Base-by-base conservation (phyloP, 2,113 vertebrate genomes). In the Tricholaema leucomelas region DNA sequence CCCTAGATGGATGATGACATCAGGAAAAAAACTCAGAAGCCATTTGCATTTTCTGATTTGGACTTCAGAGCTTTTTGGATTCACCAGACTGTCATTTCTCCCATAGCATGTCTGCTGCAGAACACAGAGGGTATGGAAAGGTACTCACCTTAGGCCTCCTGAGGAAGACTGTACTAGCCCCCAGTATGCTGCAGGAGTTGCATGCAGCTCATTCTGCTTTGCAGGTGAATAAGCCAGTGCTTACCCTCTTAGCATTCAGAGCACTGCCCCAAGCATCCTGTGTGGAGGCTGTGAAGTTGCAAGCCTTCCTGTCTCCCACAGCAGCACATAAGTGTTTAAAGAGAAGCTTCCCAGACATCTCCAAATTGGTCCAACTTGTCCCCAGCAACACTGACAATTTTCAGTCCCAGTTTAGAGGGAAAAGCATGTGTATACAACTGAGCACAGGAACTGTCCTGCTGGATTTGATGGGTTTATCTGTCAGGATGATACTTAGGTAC, bases 321-420 rank as follows among this genome's bases (percentile, higher is more conserved):
- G 81, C 3, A 12, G 28, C 15, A 8, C 1, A 2, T 6, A 12
- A 18, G 16, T 10, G 52, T 8, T 10, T n/a, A 60, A 38, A 16
- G n/a, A 83, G 63, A 71, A 27, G 15, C 42, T 85, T 58, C 52
- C 50, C 40, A 42, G 75, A 12, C 46, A 27, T 10, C 60, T 58
- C 52, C 59, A 1, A 46, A 5, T 33, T 38, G 33, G 33, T 60
- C 50, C 76, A 36, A 14, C 28, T 11, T 6, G 16, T 33, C 35
- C 35, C 9, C 24, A 27, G 8, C 52, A 38, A 35, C 69, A 69
- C 64, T 65, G 38, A 33, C 44, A 21, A 15, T 2, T 70, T 50
- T 16, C 30, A 54, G 55, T 77, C 40, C n/a, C 15, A 0, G 0
- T 42, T 3, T 1, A 27, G 4, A 31, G 64, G 40, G 59, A 6